phyloP scores from a whole-genome alignment of 2,113 vertebrate genomes.

The Shinisaurus crocodilurus region DNA sequence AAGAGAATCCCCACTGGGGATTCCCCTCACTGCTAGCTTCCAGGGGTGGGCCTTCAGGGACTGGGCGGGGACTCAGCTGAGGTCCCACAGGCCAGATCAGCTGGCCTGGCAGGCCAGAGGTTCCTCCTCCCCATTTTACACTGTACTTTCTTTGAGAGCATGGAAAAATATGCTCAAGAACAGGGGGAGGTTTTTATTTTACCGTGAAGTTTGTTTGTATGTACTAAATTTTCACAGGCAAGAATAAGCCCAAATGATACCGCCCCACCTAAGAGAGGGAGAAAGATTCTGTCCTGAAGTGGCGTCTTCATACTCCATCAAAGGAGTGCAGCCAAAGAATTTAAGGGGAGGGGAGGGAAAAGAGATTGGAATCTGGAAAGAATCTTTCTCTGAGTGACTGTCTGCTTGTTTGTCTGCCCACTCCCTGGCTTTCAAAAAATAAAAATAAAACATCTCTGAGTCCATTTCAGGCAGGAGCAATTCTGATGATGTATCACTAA shows the following conservation, averaged over 20 bases:
- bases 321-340: neutral
- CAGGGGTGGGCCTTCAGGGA: no score
- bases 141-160: no score
- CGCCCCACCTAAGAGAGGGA: neutral
- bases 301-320: neutral
- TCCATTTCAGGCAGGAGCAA: conserved; percentile 65
- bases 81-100: no score
- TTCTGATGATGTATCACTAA: conserved; percentile 73
- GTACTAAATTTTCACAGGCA: no score
- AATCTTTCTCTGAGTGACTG: neutral
- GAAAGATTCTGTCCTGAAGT: neutral
- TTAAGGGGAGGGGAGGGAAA: neutral
- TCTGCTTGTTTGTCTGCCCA: neutral
- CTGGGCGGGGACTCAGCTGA: no score
- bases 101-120: no score
- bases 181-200: no score
- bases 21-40: no score
- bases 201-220: no score
- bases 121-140: no score
- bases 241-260: neutral
- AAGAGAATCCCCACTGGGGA: no score
- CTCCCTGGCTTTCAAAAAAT: conserved; percentile 5
- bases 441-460: conserved; percentile 67
- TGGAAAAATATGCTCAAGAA: no score
- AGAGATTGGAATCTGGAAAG: conserved; percentile 2